Conservation (phyloP, 1,140 invertebrate species). For the Macrotrachela quadricornifera region DNA sequence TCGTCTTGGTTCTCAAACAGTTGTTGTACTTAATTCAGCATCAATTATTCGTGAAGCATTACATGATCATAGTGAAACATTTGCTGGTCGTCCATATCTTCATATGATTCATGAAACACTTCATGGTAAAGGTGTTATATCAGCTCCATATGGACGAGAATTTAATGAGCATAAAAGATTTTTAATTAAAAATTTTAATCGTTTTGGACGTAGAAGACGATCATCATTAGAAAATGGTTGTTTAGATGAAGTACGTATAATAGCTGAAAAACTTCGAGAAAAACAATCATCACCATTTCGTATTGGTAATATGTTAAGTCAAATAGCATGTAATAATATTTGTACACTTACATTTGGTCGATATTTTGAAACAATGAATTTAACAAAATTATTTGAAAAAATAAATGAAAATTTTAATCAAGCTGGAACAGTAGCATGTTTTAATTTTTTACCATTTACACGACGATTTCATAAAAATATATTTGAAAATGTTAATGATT, state of each 20-base stretch:
- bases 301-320: not conserved
- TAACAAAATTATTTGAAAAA: not conserved
- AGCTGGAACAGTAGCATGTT: slow-evolving; percentile 1
- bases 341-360: slow-evolving; percentile 5
- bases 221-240: not conserved
- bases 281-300: too few species aligned
- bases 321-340: slow-evolving; percentile 5
- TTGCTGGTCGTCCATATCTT: slow-evolving; percentile 16
- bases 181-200: not conserved
- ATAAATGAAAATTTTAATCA: slow-evolving; percentile 6
- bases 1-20: slow-evolving; percentile 14
- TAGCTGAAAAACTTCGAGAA: not conserved
- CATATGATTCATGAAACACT: slow-evolving; percentile 5
- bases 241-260: not conserved
- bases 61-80: slow-evolving; percentile 12
- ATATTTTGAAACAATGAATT: not conserved
- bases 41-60: slow-evolving; percentile 16
- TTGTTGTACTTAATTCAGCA: slow-evolving; percentile 17
- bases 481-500: not conserved
- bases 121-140: slow-evolving; percentile 5
- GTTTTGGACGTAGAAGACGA: slow-evolving; percentile 1
- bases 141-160: slow-evolving; percentile 2
- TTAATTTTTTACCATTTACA: slow-evolving; percentile 5
- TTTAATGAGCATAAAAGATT: slow-evolving; percentile 7
- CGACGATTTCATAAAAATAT: slow-evolving; percentile 1